Evolutionary conservation across 2,797 vertebrate genomes (phyloP).

Genomic region (Lagorchestes hirsutus): DNA sequence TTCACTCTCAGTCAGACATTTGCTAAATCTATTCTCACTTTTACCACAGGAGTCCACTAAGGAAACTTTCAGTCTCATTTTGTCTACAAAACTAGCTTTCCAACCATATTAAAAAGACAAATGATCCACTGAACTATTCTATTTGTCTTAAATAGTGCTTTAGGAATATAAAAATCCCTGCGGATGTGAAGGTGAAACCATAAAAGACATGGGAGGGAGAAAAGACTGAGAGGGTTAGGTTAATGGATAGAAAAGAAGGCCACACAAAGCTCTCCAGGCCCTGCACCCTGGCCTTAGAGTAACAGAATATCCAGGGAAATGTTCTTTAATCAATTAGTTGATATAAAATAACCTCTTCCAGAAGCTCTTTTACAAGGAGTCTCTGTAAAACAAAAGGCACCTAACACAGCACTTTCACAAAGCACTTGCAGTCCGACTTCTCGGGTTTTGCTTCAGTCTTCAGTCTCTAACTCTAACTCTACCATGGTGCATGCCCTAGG

Average conservation of each 20-base stretch:
- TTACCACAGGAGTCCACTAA: neutral
- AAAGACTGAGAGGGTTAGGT: neutral
- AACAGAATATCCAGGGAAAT: accelerated
- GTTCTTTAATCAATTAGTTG: neutral
- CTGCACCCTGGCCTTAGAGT: neutral
- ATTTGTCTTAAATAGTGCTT: neutral
- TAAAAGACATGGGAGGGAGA: neutral
- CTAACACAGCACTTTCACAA: neutral
- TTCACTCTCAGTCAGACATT: neutral
- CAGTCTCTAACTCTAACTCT: neutral
- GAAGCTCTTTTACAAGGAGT: neutral
- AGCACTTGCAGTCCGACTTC: neutral
- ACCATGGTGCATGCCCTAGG: neutral
- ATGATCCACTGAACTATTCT: neutral
- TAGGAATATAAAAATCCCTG: neutral
- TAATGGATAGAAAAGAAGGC: neutral
- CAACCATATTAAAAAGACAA: neutral
- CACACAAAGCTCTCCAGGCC: neutral
- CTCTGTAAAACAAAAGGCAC: neutral
- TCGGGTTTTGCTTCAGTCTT: neutral
- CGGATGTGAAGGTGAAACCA: neutral
- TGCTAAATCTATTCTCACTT: neutral
- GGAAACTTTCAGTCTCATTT: constrained; percentile 2
- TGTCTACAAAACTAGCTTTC: neutral
- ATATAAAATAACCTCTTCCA: neutral